Base-by-base conservation (phyloP, 2,888 invertebrate genomes). In the Patella caerulea region DNA sequence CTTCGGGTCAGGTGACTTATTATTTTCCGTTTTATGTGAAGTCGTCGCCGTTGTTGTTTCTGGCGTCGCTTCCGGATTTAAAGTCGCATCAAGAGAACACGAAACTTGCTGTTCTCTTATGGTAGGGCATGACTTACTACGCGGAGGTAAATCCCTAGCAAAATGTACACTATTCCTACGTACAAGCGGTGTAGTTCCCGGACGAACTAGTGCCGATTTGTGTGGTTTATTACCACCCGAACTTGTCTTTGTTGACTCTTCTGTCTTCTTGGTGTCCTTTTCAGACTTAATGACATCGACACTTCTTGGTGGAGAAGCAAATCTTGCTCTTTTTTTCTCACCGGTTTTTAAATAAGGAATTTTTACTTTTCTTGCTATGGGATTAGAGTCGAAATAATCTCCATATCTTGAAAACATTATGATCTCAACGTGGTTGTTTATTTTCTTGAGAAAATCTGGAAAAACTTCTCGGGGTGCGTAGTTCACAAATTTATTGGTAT, bases 401-500 rank as follows among this genome's bases (percentile, higher is more conserved):
- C 65, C 65, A 65, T 65, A 65, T 65, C 65, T 65, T 9, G 65
- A 65, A 24, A 65, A 65, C 19, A 65, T 24, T 24, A 24, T 65
- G 19, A 65, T 24, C 2, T 65, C 65, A 65, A 24, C 19, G 11
- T 65, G 19, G 24, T 24, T 65, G 9, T 19, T 12, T 12, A 24
- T 3, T 65, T 65, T 65, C 24, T 19, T 65, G 45, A 45, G 45
- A 45, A 45, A 45, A 24, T 65, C 19, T 12, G 65, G 65, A 65
- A 65, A 65, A 65, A 65, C 19, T 65, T 65, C 65, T 11, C 24
- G 11, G 12, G 65, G 24, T 65, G 19, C 24, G 24, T 65, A 65
- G 11, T 65, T 19, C 19, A 12, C 24, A 24, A 24, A 65, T 19
- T 65, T 65, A 14, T 65, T 12, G 19, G 24, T 3, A 65, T 65